Evolutionary conservation across 1,140 invertebrate genomes (phyloP), one percentile per base, ranked within the genome.

Genomic region (Brachionus angularis): DNA sequence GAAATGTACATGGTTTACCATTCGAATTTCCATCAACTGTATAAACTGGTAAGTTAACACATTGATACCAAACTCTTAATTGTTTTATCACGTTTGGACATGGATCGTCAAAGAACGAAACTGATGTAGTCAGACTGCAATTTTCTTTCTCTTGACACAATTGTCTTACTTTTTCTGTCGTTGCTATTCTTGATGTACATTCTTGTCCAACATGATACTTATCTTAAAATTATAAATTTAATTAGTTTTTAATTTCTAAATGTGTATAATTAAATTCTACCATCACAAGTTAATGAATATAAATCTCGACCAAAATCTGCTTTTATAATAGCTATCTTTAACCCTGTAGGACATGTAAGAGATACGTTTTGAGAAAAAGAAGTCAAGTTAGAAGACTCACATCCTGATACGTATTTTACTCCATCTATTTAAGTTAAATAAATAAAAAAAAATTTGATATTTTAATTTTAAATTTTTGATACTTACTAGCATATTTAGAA

Each of bases 41-140:
- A 14, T 34, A 25, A 29, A 67, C 62, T 18, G 62, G 62, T 36
- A 46, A 47, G 33, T 46, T 47, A 3, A 67, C 16, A 23, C 62
- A 67, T 34, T 67, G 62, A 67, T 67, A 67, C 62, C 62, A 67
- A 21, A 67, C 62, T 67, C 62, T 29, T 2, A 67, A 25, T 25
- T 67, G 62, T 36, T 67, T 67, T 36, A 27, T 67, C 10, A 67
- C 62, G n/a, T 42, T 42, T 8, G 62, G 62, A 47, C 62, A 67
- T 7, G 62, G 39, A 36, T 67, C 62, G 33, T 18, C 29, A 31
- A 67, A 67, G 8, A 67, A 14, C 25, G 62, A 33, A 23, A 42
- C 42, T 47, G 34, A 47, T 10, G 62, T 42, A 18, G 47, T 47
- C n/a, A 67, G 18, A 34, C 36, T 34, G 25, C 62, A 67, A 34